A percentile compares a stretch with the other conserved stretches of the same genome.
Conservation (phyloP, 2,797 vertebrate genomes). For the Melanotaenia maccullochi region DNA sequence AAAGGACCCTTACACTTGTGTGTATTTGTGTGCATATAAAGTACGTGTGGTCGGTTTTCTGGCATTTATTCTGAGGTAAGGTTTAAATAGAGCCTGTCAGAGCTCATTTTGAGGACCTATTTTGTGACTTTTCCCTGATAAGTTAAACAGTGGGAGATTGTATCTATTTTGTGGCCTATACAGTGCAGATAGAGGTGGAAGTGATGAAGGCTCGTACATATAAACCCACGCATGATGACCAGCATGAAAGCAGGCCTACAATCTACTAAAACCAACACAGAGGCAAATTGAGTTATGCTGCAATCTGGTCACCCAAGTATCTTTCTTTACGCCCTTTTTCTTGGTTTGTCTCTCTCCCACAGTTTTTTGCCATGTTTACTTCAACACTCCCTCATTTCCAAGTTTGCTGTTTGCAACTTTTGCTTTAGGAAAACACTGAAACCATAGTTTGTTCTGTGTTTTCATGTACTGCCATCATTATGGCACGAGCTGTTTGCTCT, state of each 20-base stretch:
- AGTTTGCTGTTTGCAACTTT: slow-evolving; percentile 52
- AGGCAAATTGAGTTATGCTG: slow-evolving; percentile 48
- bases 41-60: slow-evolving; percentile 49
- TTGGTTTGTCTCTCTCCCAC: slow-evolving; percentile 32
- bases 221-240: slow-evolving; percentile 66
- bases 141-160: slow-evolving; percentile 62
- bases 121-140: slow-evolving; percentile 57
- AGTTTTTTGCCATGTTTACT: slow-evolving; percentile 63
- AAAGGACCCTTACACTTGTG: slow-evolving; percentile 41
- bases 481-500: slow-evolving; percentile 39
- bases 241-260: slow-evolving; percentile 66
- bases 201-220: slow-evolving; percentile 60
- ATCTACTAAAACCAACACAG: slow-evolving; percentile 72
- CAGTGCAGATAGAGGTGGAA: slow-evolving; percentile 53
- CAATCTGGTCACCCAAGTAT: slow-evolving; percentile 45
- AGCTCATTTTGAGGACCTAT: slow-evolving; percentile 40
- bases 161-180: slow-evolving; percentile 51
- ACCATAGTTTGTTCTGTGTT: slow-evolving; percentile 47
- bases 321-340: slow-evolving; percentile 41
- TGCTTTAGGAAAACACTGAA: slow-evolving; percentile 57
- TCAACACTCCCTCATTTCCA: slow-evolving; percentile 41
- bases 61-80: slow-evolving; percentile 52
- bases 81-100: slow-evolving; percentile 57
- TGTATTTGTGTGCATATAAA: slow-evolving; percentile 47
- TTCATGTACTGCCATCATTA: slow-evolving; percentile 26